phyloP scores from a whole-genome alignment of 2,888 invertebrate species.

The Oscheius sp. region DNA sequence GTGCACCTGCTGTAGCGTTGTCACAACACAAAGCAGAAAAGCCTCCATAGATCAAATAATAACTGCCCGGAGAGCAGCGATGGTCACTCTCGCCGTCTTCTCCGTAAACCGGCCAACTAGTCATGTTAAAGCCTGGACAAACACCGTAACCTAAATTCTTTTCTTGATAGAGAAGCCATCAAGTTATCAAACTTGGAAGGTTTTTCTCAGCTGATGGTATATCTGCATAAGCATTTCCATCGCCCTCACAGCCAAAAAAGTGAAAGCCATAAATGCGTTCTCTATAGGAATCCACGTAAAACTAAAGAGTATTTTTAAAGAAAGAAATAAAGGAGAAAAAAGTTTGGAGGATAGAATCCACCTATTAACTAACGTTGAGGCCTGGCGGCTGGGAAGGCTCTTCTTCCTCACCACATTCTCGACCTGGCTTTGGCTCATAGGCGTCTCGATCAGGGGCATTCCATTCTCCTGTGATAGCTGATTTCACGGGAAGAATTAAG shows the following conservation, averaged over 20 bases:
- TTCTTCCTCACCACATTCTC: slow-evolving; percentile 12
- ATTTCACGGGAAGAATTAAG: neutral
- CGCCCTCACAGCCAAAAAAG: slow-evolving; percentile 22
- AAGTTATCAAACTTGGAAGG: slow-evolving; percentile 11
- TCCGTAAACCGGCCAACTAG: slow-evolving; percentile 28
- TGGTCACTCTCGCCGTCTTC: slow-evolving; percentile 3
- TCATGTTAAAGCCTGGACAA: slow-evolving; percentile 32
- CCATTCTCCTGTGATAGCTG: slow-evolving; percentile 29
- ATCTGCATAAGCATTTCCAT: slow-evolving; percentile 19
- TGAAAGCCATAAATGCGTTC: slow-evolving; percentile 26
- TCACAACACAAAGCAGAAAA: slow-evolving; percentile 31
- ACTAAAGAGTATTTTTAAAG: slow-evolving; percentile 1
- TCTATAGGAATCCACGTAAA: slow-evolving; percentile 21
- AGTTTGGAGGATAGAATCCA: too few species aligned
- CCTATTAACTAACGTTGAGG: slow-evolving; percentile 14
- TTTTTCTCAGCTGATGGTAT: slow-evolving; percentile 22
- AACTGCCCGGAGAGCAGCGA: slow-evolving; percentile 18
- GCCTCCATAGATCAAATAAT: slow-evolving; percentile 26
- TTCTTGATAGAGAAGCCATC: too few species aligned
- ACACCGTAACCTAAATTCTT: slow-evolving; percentile 26
- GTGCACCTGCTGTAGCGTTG: slow-evolving; percentile 20
- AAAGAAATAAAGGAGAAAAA: neutral
- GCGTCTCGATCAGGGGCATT: slow-evolving; percentile 15
- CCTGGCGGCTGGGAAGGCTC: neutral
- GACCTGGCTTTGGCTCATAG: slow-evolving; percentile 15